Evolutionary conservation across 2,797 vertebrate genomes (phyloP).

Genomic region (Meriones psammophilus): DNA sequence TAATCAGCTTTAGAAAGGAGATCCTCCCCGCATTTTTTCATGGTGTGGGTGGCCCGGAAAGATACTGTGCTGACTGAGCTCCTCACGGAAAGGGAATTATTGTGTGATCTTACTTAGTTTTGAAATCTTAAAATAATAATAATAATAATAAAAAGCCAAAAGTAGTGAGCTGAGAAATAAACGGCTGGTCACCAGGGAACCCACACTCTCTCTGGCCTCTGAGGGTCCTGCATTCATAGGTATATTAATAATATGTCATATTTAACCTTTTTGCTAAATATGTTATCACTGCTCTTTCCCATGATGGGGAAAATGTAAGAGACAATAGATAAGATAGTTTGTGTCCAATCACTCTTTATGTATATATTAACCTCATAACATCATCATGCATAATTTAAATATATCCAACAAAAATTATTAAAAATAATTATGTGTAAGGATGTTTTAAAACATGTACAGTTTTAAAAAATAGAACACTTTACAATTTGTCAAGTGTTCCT

Average conservation of each 20-base stretch:
- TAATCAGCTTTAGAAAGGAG: background rate
- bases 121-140: background rate
- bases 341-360: background rate
- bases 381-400: background rate
- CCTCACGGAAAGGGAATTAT: background rate
- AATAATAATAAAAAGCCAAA: background rate
- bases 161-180: background rate
- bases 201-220: background rate
- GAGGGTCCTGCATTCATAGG: background rate
- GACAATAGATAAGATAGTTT: background rate
- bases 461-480: background rate
- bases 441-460: background rate
- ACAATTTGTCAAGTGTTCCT: background rate
- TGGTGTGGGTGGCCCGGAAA: background rate
- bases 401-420: background rate
- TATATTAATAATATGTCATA: background rate
- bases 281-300: background rate
- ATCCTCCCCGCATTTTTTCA: background rate
- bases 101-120: background rate
- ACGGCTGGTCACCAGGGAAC: background rate
- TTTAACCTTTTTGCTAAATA: background rate
- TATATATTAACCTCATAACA: background rate
- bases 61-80: background rate
- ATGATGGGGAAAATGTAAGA: background rate
- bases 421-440: background rate